Evolutionary conservation across 2,113 vertebrate species (phyloP).

Genomic region (Heliornis fulica): DNA sequence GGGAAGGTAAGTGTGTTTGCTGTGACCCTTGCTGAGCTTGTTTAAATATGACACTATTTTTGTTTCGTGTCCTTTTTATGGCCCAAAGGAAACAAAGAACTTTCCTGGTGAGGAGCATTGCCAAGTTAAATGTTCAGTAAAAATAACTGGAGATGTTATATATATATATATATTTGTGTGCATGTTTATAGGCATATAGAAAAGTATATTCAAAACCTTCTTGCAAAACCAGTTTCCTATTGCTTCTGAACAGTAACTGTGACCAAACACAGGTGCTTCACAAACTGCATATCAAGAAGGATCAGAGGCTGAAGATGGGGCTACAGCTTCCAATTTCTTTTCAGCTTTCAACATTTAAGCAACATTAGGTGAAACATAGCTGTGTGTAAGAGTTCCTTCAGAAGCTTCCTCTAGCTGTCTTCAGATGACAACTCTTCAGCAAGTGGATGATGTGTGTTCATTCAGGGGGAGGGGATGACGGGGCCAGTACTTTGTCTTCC

Average conservation of each 20-base stretch:
- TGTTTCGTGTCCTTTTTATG: background rate
- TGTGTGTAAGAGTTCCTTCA: background rate
- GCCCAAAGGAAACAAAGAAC: background rate
- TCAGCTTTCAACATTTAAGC: background rate
- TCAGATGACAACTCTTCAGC: background rate
- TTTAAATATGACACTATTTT: background rate
- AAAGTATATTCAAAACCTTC: background rate
- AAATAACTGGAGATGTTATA: background rate
- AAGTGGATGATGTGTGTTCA: too few relatives aligned
- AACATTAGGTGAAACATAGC: background rate
- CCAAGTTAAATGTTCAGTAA: background rate
- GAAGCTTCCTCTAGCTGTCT: background rate
- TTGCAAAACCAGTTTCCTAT: background rate
- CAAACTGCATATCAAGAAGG: background rate
- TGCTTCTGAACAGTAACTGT: background rate
- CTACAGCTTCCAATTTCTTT: background rate
- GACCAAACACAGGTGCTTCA: background rate
- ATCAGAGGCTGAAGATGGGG: background rate
- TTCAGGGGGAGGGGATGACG: background rate
- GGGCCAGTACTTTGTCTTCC: background rate
- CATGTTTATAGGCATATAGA: background rate
- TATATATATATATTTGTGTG: background rate
- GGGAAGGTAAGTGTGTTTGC: constrained; percentile 39
- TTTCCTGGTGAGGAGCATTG: background rate
- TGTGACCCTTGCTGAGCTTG: background rate